Evolutionary conservation across 1,140 invertebrate species (phyloP).

Genomic region (Chironomus tepperi): DNA sequence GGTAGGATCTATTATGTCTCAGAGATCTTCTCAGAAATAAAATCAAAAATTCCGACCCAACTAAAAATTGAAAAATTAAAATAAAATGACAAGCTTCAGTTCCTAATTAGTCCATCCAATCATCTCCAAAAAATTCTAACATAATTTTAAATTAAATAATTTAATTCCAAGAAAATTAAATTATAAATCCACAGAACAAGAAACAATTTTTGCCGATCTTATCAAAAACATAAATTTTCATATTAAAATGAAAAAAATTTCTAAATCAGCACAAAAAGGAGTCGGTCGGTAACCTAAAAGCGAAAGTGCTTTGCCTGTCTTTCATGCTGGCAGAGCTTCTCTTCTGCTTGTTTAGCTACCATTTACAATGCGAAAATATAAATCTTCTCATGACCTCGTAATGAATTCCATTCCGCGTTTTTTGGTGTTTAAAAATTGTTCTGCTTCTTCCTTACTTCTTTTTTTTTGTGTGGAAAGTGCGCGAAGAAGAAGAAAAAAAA

Average conservation of each 20-base stretch:
- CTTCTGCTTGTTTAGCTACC: slow-evolving; percentile 5
- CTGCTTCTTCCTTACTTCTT: background rate
- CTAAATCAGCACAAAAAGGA: slow-evolving; percentile 7
- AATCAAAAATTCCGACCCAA: no score
- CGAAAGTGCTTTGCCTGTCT: background rate
- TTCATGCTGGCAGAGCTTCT: background rate
- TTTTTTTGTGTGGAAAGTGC: background rate
- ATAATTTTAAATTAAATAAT: no score
- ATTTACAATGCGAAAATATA: background rate
- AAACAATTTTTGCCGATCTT: background rate
- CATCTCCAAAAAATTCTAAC: no score
- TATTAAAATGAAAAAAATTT: background rate
- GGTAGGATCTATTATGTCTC: no score
- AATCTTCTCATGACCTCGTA: background rate
- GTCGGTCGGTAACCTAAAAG: background rate
- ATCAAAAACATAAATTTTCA: background rate
- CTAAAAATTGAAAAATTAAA: no score
- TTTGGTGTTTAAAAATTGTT: background rate
- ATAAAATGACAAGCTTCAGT: no score
- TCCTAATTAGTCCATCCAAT: no score
- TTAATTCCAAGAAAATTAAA: no score
- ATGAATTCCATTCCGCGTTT: slow-evolving; percentile 1
- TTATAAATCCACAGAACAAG: background rate
- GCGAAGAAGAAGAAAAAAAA: background rate
- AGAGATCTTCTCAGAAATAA: no score